Percentiles rank a stretch among this genome's conserved stretches.
These are phyloP conservation scores for Xiphophorus couchianus DNA, from an alignment of 2,113 vertebrate genomes.

Conservation along the genomic window DNA sequence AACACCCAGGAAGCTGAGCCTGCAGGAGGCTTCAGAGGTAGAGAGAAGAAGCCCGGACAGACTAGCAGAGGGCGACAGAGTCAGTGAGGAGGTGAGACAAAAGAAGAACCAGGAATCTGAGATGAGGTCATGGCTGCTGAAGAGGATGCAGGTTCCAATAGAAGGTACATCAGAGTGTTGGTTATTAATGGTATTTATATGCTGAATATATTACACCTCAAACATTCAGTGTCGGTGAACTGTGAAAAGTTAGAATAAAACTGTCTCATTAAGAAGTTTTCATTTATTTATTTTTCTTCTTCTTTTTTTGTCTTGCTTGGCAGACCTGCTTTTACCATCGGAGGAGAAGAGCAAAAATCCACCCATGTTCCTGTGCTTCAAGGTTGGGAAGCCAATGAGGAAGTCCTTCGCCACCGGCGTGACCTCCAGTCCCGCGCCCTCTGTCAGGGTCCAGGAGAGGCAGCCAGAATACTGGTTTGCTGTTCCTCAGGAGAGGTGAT, in stretches of 20 bases:
- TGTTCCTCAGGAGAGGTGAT: constrained; percentile 93
- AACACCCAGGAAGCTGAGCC: constrained; percentile 36
- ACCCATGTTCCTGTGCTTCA: constrained; percentile 99
- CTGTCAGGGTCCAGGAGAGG: constrained; percentile 81
- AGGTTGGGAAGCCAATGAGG: constrained; percentile 97
- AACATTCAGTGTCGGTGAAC: not conserved
- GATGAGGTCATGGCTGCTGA: constrained; percentile 87
- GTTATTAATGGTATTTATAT: not conserved
- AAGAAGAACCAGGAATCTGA: constrained; percentile 86
- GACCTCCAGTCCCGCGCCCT: constrained; percentile 82
- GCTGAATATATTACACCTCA: not conserved
- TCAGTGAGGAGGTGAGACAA: constrained; percentile 64
- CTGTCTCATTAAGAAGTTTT: not conserved
- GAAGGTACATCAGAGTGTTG: constrained; percentile 82
- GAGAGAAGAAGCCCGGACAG: constrained; percentile 66
- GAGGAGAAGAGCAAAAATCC: constrained; percentile 97
- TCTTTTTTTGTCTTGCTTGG: constrained; percentile 3
- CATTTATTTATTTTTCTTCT: not conserved
- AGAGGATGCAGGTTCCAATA: constrained; percentile 95
- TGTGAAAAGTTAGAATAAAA: not conserved
- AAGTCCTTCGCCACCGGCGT: constrained; percentile 90
- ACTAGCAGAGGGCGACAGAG: constrained; percentile 46
- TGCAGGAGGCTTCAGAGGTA: constrained; percentile 59
- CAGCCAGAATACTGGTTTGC: constrained; percentile 99
- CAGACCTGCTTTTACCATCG: constrained; percentile 93